Percentiles rank a stretch among this genome's conserved stretches.
phyloP scores from a whole-genome alignment of 2,113 vertebrate genomes.

The Melanostigma gelatinosum region DNA sequence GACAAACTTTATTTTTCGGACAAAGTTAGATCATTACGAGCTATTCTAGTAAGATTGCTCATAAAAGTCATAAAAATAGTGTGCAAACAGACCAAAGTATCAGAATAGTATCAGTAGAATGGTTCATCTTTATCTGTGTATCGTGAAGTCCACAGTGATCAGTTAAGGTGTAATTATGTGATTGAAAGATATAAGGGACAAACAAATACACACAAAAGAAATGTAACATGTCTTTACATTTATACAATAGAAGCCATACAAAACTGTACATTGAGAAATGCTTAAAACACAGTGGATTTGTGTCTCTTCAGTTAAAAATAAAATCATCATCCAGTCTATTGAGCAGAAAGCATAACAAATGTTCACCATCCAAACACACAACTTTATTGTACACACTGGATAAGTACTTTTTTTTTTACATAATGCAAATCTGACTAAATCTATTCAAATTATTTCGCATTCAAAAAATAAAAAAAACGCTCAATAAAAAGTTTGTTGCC shows the following conservation, averaged over 20 bases:
- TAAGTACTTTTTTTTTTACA: slow-evolving; percentile 68
- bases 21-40: not conserved
- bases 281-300: slow-evolving; percentile 14
- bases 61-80: not conserved
- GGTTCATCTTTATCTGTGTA: not conserved
- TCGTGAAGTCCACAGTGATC: not conserved
- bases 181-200: not conserved
- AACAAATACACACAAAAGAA: slow-evolving; percentile 14
- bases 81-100: not conserved
- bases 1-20: no score
- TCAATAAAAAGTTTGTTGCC: slow-evolving; percentile 52
- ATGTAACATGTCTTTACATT: slow-evolving; percentile 69
- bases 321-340: not conserved
- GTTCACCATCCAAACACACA: slow-evolving; percentile 16
- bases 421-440: slow-evolving; percentile 48
- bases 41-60: no score
- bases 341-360: slow-evolving; percentile 23
- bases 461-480: slow-evolving; percentile 56
- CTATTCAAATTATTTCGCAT: slow-evolving; percentile 43
- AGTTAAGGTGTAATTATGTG: not conserved
- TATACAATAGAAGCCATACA: slow-evolving; percentile 68
- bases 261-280: slow-evolving; percentile 49
- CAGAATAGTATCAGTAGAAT: not conserved
- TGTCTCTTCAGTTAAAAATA: slow-evolving; percentile 26
- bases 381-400: slow-evolving; percentile 31